Evolutionary conservation across 2,888 invertebrate species (phyloP), one percentile per base, ranked within the genome.

Genomic region (Timema cristinae): DNA sequence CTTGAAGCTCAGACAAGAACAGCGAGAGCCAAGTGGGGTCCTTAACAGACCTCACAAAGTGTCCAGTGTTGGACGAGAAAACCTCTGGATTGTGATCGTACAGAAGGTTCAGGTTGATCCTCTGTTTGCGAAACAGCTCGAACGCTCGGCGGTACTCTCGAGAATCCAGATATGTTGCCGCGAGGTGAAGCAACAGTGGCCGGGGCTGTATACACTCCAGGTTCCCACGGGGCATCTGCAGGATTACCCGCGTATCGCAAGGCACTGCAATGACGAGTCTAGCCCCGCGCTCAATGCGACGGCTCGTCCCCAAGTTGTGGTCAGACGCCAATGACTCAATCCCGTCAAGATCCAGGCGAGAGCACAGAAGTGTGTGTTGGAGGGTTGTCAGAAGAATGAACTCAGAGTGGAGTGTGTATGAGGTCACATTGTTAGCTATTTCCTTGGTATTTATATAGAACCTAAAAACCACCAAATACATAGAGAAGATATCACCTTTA

Each of bases 161-260:
- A 61, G 80, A 79, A 75, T 91, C 87, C 16, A 98, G 83, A 72
- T 88, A 83, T 66, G 84, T 82, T 15, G 90, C 90, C 69, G 96
- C 86, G 67, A 89, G 86, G 78, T 91, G 88, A 9, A 97, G 81
- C 0, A 93, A 89, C 15, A 98, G 84, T 0, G 93, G 88, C 75
- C 96, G 86, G 0, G 98, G 97, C 79, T 93, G 91, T 69, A 98
- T 91, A 9, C 90, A 89, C 84, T 99, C 98, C 56, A 98, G 81
- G 84, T 98, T 98, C 9, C 98, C 98, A 75, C 98, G 86, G 0
- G 97, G 97, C 88, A 97, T 89, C 85, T 97, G 96, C 68, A 98
- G 84, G 50, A 97, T 85, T 0, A 94, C 88, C 77, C 89, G 88
- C 0, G 91, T 90, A 74, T 89, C 90, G 76, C 86, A 84, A 0